Percentiles rank a stretch among this genome's conserved stretches.
These are phyloP conservation scores for Neopelma chrysocephalum DNA, from an alignment of 2,797 vertebrate genomes.

Conservation along the genomic window DNA sequence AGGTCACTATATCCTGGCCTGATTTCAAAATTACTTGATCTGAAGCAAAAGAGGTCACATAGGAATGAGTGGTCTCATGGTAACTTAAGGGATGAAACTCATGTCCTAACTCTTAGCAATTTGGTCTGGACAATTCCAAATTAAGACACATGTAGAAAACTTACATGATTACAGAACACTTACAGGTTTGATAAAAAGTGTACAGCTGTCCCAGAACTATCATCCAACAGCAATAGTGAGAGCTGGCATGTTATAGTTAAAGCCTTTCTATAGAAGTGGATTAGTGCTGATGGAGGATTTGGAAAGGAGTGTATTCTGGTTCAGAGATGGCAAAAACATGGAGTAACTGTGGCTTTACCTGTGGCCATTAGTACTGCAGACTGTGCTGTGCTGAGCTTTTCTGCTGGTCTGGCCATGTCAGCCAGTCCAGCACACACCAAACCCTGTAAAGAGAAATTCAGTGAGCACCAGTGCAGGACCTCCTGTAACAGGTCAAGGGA, in stretches of 20 bases:
- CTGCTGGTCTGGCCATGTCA: conserved; percentile 94
- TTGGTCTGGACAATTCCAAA: not conserved
- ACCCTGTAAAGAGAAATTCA: conserved; percentile 78
- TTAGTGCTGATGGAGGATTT: not conserved
- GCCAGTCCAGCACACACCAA: conserved; percentile 92
- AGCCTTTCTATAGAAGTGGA: not conserved
- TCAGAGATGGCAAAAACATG: not conserved
- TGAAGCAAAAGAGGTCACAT: not conserved
- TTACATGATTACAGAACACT: not conserved
- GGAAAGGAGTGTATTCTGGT: not conserved
- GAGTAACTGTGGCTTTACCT: conserved; percentile 75
- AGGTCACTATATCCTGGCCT: not conserved
- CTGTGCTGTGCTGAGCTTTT: conserved; percentile 92
- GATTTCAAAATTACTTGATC: not conserved
- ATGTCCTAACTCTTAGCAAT: not conserved
- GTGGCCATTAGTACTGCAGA: conserved; percentile 93
- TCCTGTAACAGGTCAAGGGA: not conserved
- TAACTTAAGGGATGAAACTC: not conserved
- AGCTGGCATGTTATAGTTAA: not conserved
- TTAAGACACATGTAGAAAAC: not conserved
- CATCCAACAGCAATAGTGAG: not conserved
- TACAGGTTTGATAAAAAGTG: not conserved
- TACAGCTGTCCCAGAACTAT: not conserved
- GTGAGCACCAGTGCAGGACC: not conserved
- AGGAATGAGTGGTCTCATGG: not conserved